Evolutionary conservation across 2,113 vertebrate species (phyloP), one percentile per base, ranked within the genome.

Genomic region (Theropithecus gelada): DNA sequence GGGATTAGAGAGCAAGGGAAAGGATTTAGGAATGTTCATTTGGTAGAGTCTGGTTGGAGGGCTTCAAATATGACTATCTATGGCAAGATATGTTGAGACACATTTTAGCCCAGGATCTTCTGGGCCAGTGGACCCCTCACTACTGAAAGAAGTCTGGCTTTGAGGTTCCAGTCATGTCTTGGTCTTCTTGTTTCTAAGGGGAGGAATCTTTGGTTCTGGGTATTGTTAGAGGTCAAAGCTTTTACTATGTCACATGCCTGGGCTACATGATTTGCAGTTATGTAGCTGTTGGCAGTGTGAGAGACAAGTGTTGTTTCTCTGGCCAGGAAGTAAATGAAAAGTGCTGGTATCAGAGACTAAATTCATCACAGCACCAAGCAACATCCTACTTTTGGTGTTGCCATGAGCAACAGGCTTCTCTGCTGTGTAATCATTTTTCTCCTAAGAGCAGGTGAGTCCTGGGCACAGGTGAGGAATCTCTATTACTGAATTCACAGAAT

Each of bases 351-450:
- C 85, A 40, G 78, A 88, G 84, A n/a, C 35, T 45, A 20, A 23
- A 22, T 6, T 30, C 23, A 14, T 57, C 68, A 3, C 43, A n/a
- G 14, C 20, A 14, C 8, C 3, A 18, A 68, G 2, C 2, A 35
- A 35, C 32, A 17, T 27, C 59, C 14, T 38, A 22, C 73, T 30
- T 64, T 50, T 3, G 32, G 12, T 0, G 1, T 50, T 40, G 38
- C 73, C 85, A 64, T 87, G 88, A 3, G 3, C 43, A 30, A 18
- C 50, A 20, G 50, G 22, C 8, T 93, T 32, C 59, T 93, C 43
- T 66, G 30, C 75, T 83, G 66, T 48, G 11, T 59, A 5, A 0
- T 66, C 52, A 11, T 66, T 22, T 96, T n/a, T 68, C 82, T 96
- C 45, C 0, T 73, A 32, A 7, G 38, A 85, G 57, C 66, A 78